A percentile compares a stretch with the other conserved stretches of the same genome.
These are phyloP conservation scores for Cnemophilus loriae DNA, from an alignment of 2,113 vertebrate species.

Conservation along the genomic window DNA sequence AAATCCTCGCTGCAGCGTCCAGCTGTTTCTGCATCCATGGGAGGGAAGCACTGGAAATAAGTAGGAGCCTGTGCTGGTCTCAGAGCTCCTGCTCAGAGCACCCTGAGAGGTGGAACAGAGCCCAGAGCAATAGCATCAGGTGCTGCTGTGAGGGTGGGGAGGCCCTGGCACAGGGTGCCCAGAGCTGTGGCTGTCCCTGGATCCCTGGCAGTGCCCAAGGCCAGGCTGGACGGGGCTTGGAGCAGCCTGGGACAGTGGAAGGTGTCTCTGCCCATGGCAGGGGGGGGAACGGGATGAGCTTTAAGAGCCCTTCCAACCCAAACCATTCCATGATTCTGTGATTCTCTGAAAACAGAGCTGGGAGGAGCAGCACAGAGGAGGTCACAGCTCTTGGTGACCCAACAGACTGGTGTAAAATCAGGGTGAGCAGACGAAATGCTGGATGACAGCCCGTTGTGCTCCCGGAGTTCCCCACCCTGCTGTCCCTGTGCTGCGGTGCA, in stretches of 20 bases:
- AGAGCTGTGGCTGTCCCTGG: background rate
- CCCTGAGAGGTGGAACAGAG: background rate
- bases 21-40: background rate
- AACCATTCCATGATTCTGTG: background rate
- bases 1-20: background rate
- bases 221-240: background rate
- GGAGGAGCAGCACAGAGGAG: accelerated
- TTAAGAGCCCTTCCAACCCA: background rate
- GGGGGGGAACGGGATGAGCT: accelerated
- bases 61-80: background rate
- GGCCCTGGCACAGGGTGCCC: background rate
- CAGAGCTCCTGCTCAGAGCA: background rate
- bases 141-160: background rate
- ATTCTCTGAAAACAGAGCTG: background rate
- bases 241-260: background rate
- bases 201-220: background rate
- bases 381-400: background rate
- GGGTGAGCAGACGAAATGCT: background rate
- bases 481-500: background rate
- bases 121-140: background rate
- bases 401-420: background rate
- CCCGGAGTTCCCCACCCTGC: accelerated
- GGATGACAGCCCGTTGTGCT: no score
- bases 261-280: background rate
- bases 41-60: background rate